Evolutionary conservation across 2,797 vertebrate species (phyloP), one percentile per base, ranked within the genome.

Genomic region (Sebastes aleutianus): DNA sequence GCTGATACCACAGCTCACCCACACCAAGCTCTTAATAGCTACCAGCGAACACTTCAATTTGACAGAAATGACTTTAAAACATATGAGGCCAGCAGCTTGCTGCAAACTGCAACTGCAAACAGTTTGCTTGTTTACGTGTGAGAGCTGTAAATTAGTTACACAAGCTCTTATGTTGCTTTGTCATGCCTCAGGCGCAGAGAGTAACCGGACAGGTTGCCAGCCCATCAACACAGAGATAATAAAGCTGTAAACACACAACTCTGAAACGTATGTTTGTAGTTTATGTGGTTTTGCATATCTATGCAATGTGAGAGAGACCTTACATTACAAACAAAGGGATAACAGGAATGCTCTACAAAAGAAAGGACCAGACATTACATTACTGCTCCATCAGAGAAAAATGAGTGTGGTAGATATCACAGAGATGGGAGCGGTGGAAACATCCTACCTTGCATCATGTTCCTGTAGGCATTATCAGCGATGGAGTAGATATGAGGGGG

Each of bases 401-500:
- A 56, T 20, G 2, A 47, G 3, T 12, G 12, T 64, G 1, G 3
- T 4, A 31, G 26, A 62, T 6, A n/a, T 43, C 14, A 66, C 20
- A 12, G 31, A 26, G 53, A 31, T 14, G 26, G 3, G 8, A 57
- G 29, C 2, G 1, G 1, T 68, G 27, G 1, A 72, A 29, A 57
- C 29, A 47, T 64, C 78, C 87, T 95, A 99, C 98, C 98, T 96
- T 99, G 98, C 94, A 99, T 95, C 98, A 99, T 99, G 95, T 97
- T 99, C 93, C 98, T 96, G 95, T 99, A 99, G 84, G 98, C 98
- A 0, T 97, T 99, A 89, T 99, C 98, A 0, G 98, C 96, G 1
- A 99, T 98, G 79, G 98, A 95, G 0, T 99, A 99, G 95, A 99
- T 99, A 80, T 99, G 98, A 0, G 98, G 98, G 0, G 98, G 98